phyloP scores from a whole-genome alignment of 2,113 vertebrate species.

The Periophthalmodon schlosseri region DNA sequence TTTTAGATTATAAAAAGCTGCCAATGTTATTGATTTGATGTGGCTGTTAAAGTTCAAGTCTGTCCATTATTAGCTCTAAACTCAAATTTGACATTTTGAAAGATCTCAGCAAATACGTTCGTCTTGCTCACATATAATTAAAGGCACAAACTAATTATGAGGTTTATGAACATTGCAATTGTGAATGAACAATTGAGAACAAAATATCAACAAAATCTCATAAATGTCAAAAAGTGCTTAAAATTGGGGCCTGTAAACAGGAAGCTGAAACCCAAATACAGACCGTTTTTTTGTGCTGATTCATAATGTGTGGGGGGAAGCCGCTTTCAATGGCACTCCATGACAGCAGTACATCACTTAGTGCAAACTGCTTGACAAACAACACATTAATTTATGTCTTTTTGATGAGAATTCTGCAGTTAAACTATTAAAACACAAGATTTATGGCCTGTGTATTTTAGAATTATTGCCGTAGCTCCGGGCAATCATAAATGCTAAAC shows the following conservation, averaged over 20 bases:
- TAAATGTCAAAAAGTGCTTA: neutral
- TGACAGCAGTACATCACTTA: neutral
- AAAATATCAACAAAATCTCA: neutral
- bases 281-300: neutral
- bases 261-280: neutral
- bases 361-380: conserved; percentile 9
- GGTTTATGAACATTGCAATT: too few species aligned
- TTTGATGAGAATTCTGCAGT: neutral
- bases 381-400: conserved; percentile 5
- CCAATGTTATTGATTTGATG: too few species aligned
- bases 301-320: neutral
- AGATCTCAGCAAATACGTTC: too few species aligned
- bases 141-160: too few species aligned
- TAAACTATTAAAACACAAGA: neutral
- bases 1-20: too few species aligned
- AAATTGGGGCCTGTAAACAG: neutral
- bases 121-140: too few species aligned
- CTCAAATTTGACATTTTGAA: too few species aligned
- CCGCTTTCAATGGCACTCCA: neutral
- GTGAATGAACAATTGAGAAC: neutral
- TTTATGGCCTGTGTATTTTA: neutral
- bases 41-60: too few species aligned
- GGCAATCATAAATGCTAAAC: conserved; percentile 9
- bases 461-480: conserved; percentile 9
- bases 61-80: too few species aligned